Evolutionary conservation across 2,888 invertebrate genomes (phyloP).

Genomic region (Ariolimax columbianus): DNA sequence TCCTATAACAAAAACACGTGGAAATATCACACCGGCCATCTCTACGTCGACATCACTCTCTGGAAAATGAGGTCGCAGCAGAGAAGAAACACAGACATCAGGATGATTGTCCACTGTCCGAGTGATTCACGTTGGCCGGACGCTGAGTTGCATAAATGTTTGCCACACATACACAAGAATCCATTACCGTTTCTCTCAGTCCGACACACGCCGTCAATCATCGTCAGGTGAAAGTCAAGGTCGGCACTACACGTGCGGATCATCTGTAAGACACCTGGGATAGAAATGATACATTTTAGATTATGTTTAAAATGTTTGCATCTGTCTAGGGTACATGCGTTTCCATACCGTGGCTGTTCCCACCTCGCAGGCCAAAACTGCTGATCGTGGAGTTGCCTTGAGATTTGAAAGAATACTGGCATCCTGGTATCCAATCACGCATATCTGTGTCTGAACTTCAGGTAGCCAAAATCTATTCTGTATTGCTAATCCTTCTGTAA

Average conservation of each 20-base stretch:
- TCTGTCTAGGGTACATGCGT: no score
- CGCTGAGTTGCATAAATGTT: conserved; percentile 68
- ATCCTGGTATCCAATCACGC: no score
- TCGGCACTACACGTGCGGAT: conserved; percentile 70
- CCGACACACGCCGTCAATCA: conserved; percentile 74
- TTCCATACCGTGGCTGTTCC: no score
- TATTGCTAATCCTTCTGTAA: no score
- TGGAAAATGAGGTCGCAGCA: background rate
- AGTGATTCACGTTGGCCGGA: background rate
- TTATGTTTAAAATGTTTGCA: no score
- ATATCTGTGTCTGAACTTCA: no score
- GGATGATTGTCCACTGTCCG: conserved; percentile 1
- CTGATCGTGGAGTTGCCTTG: no score
- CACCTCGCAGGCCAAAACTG: no score
- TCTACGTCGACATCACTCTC: background rate
- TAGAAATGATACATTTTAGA: no score
- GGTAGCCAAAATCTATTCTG: no score
- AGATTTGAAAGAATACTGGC: no score
- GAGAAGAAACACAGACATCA: background rate
- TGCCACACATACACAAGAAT: conserved; percentile 75
- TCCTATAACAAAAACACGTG: background rate
- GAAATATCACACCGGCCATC: background rate
- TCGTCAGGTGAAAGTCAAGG: conserved; percentile 69
- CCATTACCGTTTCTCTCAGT: conserved; percentile 75
- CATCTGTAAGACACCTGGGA: conserved; percentile 68